phyloP scores from a whole-genome alignment of 1,140 invertebrate species.

The Manduca sexta region DNA sequence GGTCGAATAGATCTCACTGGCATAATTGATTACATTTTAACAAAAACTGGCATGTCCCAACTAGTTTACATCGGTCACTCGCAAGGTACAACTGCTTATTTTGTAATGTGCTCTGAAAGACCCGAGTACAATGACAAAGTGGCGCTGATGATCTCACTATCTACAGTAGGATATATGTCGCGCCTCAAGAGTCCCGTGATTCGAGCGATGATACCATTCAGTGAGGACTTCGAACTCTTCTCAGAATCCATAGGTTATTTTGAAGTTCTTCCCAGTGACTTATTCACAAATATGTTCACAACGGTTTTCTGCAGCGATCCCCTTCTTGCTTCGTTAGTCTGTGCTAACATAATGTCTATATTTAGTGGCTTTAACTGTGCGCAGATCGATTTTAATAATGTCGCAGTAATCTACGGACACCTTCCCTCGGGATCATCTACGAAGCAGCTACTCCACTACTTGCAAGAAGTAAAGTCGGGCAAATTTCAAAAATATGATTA shows the following conservation, averaged over 20 bases:
- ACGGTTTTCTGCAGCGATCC: neutral
- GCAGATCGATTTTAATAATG: slow-evolving; percentile 63
- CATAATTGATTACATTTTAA: slow-evolving; percentile 75
- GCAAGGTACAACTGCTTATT: slow-evolving; percentile 54
- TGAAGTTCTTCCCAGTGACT: slow-evolving; percentile 1
- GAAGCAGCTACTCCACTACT: slow-evolving; percentile 82
- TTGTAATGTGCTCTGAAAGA: slow-evolving; percentile 70
- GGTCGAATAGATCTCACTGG: slow-evolving; percentile 78
- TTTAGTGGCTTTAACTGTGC: slow-evolving; percentile 17
- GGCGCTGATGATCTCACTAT: slow-evolving; percentile 73
- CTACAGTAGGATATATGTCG: slow-evolving; percentile 74
- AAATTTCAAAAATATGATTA: slow-evolving; percentile 62
- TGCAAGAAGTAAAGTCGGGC: slow-evolving; percentile 73
- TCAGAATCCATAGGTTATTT: neutral
- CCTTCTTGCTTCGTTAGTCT: neutral
- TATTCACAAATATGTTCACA: neutral
- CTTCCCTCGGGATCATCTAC: slow-evolving; percentile 85
- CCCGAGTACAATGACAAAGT: slow-evolving; percentile 78
- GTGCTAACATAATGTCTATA: slow-evolving; percentile 10
- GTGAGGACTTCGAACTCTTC: neutral
- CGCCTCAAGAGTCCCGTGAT: slow-evolving; percentile 68
- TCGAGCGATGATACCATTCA: neutral
- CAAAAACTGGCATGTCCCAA: slow-evolving; percentile 57
- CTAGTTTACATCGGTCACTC: slow-evolving; percentile 75
- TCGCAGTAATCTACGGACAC: slow-evolving; percentile 82